Evolutionary conservation across 2,797 vertebrate species (phyloP).

Genomic region (Semotilus atromaculatus): DNA sequence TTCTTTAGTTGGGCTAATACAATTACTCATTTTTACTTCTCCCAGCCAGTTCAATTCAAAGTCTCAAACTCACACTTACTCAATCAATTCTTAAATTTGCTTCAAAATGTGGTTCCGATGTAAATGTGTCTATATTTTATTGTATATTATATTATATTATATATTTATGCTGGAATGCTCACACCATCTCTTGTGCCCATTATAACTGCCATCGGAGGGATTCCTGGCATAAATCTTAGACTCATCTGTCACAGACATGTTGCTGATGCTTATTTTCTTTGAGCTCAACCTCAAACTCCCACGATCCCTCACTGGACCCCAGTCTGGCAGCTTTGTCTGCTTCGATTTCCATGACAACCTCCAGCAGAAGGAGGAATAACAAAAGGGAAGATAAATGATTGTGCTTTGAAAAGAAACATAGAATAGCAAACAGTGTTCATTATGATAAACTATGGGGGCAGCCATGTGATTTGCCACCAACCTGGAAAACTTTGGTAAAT

Average conservation of each 20-base stretch:
- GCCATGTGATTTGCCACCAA: neutral
- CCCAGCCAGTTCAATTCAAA: too few species aligned
- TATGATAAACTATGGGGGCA: neutral
- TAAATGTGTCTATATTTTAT: too few species aligned
- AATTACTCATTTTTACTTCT: too few species aligned
- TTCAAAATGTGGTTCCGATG: too few species aligned
- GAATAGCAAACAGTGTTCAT: neutral
- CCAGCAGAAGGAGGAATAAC: neutral
- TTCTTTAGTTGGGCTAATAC: too few species aligned
- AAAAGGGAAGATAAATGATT: slow-evolving; percentile 1
- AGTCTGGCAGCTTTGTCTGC: slow-evolving; percentile 21
- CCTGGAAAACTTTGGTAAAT: neutral
- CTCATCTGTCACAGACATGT: slow-evolving; percentile 60
- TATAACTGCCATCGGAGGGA: neutral
- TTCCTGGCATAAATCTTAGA: slow-evolving; percentile 22
- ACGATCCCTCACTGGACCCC: slow-evolving; percentile 14
- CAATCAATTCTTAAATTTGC: too few species aligned
- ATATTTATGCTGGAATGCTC: slow-evolving; percentile 30
- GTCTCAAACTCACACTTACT: too few species aligned
- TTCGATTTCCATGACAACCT: slow-evolving; percentile 43
- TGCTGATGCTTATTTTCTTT: slow-evolving; percentile 50
- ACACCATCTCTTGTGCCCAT: neutral
- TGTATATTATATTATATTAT: slow-evolving; percentile 23
- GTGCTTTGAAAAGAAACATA: neutral
- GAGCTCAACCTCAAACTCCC: slow-evolving; percentile 9